A percentile compares a stretch with the other conserved stretches of the same genome.
These are phyloP conservation scores for Equus quagga DNA, from an alignment of 2,113 vertebrate genomes.

Conservation along the genomic window DNA sequence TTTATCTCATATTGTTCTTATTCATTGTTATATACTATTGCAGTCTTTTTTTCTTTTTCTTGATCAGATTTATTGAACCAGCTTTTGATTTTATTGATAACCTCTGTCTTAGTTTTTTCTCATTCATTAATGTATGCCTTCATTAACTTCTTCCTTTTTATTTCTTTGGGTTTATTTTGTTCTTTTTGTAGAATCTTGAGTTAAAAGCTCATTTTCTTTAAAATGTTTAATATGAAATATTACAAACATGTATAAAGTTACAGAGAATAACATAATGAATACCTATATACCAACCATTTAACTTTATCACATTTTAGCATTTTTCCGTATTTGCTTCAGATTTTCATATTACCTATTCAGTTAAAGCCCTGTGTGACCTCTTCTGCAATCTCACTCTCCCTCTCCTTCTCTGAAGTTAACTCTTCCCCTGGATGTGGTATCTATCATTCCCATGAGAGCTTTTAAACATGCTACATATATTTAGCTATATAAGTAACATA, in stretches of 20 bases:
- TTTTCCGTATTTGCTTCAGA: slow-evolving; percentile 5
- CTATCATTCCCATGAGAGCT: neutral
- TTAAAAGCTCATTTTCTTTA: slow-evolving; percentile 26
- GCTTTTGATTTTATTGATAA: slow-evolving; percentile 31
- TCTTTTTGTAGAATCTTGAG: slow-evolving; percentile 6
- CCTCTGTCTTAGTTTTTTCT: neutral
- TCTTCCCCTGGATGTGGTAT: neutral
- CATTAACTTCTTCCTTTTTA: neutral
- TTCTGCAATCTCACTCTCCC: neutral
- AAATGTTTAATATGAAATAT: neutral
- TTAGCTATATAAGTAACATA: neutral
- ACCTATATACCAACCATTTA: neutral
- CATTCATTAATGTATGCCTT: neutral
- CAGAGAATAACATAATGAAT: neutral
- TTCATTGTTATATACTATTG: neutral
- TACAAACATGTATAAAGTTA: neutral
- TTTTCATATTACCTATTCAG: neutral
- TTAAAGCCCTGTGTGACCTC: neutral
- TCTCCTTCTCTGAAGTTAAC: neutral
- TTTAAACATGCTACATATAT: neutral
- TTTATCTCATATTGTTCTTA: slow-evolving; percentile 5
- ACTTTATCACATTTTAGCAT: neutral
- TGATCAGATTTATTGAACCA: neutral
- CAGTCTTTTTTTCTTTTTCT: neutral
- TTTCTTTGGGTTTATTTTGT: neutral